These are phyloP conservation scores for Brachynemurus nebulosus DNA, from an alignment of 2,888 invertebrate species.

Conservation along the genomic window DNA sequence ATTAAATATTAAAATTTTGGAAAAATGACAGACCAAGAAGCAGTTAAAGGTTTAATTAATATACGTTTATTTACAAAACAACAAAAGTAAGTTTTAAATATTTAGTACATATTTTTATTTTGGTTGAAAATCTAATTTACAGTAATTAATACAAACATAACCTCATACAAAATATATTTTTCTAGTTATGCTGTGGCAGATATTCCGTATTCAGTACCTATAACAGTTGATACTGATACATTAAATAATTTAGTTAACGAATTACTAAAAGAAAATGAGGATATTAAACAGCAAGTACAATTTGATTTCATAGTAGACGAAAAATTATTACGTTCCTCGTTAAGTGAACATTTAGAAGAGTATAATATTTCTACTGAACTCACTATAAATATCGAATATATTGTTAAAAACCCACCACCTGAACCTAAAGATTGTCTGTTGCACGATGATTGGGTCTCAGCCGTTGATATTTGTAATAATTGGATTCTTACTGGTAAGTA, in stretches of 20 bases:
- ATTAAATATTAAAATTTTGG: too few species aligned
- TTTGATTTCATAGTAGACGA: slow-evolving; percentile 82
- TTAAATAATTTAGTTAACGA: slow-evolving; percentile 70
- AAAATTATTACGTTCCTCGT: slow-evolving; percentile 59
- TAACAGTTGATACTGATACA: slow-evolving; percentile 49
- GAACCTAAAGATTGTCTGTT: slow-evolving; percentile 82
- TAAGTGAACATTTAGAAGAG: slow-evolving; percentile 63
- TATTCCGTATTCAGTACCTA: slow-evolving; percentile 69
- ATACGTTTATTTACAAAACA: slow-evolving; percentile 70
- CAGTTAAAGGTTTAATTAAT: slow-evolving; percentile 36
- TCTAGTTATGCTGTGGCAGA: slow-evolving; percentile 77
- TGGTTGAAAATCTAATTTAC: slow-evolving; percentile 7
- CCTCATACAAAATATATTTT: too few species aligned
- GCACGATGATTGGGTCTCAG: slow-evolving; percentile 97
- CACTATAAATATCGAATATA: slow-evolving; percentile 80
- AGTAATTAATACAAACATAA: slow-evolving; percentile 1
- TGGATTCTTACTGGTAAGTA: slow-evolving; percentile 57
- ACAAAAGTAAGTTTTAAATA: slow-evolving; percentile 48
- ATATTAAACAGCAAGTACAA: slow-evolving; percentile 35
- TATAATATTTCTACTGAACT: slow-evolving; percentile 68
- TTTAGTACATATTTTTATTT: slow-evolving; percentile 7
- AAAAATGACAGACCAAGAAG: too few species aligned
- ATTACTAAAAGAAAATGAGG: slow-evolving; percentile 45
- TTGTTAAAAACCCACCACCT: slow-evolving; percentile 81
- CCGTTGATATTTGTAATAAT: slow-evolving; percentile 54